Evolutionary conservation across 2,113 vertebrate genomes (phyloP).

Genomic region (Rhinoderma darwinii): DNA sequence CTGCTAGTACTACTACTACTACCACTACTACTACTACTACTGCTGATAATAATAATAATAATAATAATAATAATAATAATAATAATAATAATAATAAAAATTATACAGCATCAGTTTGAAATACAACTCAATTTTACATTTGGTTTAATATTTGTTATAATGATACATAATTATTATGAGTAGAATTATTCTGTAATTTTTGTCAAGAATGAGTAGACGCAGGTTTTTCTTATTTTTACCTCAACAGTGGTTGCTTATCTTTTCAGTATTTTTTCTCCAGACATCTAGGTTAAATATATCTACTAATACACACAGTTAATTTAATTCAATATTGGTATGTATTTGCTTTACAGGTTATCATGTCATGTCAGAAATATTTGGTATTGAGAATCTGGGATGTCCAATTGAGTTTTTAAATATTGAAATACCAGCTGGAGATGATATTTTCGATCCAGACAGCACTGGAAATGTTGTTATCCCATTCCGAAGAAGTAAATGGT

Average conservation of each 20-base stretch:
- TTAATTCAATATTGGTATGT: not conserved
- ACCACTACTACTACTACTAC: not conserved
- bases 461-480: conserved; percentile 70
- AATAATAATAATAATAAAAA: not conserved
- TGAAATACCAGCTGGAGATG: conserved; percentile 74
- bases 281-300: not conserved
- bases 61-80: not conserved
- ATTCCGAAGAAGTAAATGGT: conserved; percentile 76
- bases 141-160: not conserved
- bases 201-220: no score
- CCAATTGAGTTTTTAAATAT: conserved; percentile 81
- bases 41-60: not conserved
- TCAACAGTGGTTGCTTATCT: no score
- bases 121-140: not conserved
- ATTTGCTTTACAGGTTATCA: conserved; percentile 76
- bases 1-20: not conserved
- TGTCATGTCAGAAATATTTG: conserved; percentile 78
- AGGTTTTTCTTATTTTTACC: no score
- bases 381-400: conserved; percentile 77
- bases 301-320: not conserved
- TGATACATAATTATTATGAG: no score
- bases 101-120: not conserved
- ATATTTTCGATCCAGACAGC: conserved; percentile 69
- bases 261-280: not conserved
- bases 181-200: no score